These are phyloP conservation scores for Dicrostonyx torquatus DNA, from an alignment of 2,797 vertebrate species.

Conservation along the genomic window DNA sequence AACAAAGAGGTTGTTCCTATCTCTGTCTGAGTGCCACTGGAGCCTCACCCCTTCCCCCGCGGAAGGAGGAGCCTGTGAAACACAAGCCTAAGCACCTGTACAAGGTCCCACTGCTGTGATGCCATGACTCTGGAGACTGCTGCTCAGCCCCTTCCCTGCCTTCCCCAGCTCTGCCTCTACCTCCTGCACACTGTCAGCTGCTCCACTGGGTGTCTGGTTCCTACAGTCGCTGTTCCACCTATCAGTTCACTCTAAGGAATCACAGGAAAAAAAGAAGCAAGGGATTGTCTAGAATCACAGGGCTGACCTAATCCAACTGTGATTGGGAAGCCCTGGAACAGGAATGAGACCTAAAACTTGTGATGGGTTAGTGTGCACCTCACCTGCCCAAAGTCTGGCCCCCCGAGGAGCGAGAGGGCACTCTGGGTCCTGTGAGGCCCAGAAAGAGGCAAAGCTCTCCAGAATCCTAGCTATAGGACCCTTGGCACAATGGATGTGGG, in stretches of 20 bases:
- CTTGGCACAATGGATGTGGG: neutral
- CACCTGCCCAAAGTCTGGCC: too few species aligned
- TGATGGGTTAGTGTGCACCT: neutral
- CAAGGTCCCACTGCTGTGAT: neutral
- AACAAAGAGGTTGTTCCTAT: neutral
- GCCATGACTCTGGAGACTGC: neutral
- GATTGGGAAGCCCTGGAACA: neutral
- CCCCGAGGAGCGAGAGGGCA: fast-evolving
- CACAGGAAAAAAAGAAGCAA: fast-evolving
- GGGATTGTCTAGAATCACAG: neutral
- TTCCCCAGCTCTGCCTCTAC: neutral
- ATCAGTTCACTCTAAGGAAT: neutral
- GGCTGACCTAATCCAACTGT: fast-evolving
- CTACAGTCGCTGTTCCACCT: neutral
- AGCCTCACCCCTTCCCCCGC: neutral
- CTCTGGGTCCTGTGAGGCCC: neutral
- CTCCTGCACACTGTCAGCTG: neutral
- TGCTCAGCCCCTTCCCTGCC: fast-evolving
- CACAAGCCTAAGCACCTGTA: too few species aligned
- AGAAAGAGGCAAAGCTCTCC: neutral
- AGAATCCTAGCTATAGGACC: too few species aligned
- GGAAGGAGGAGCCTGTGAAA: neutral
- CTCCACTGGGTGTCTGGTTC: neutral
- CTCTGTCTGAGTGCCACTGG: neutral
- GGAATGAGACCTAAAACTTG: fast-evolving